Evolutionary conservation across 2,888 invertebrate genomes (phyloP), one percentile per base, ranked within the genome.

Genomic region (Ditylenchus weischeri): DNA sequence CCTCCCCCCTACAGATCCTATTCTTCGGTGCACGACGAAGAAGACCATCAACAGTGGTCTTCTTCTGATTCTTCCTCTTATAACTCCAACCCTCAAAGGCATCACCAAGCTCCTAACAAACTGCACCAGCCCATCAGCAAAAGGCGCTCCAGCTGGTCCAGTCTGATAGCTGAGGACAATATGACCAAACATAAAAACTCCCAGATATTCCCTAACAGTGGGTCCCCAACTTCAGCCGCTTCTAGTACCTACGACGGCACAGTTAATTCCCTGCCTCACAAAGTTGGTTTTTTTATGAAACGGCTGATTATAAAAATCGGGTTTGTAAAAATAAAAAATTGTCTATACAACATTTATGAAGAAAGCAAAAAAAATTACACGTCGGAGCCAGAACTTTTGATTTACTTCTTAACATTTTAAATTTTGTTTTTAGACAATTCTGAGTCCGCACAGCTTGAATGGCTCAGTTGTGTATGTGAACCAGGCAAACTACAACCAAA

Each of bases 91-190:
- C 43, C 43, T 43, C 43, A 43, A 43, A 43, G 43, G 15, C 43
- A 43, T 10, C 43, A 43, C 11, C 43, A 43, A 15, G 11, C 43
- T 43, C 13, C 43, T 15, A 43, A 8, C 43, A 43, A 43, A 15
- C 43, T 43, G 43, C 54, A 11, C 21, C 21, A 54, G 29, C n/a
- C n/a, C 59, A 64, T 51, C 19, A 70, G 72, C 21, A 72, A 76
- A 57, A 69, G 77, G 21, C 67, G 76, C 15, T 68, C 69, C 59
- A 78, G 78, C 51, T 79, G 79, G 79, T 71, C 72, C 21, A 78
- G 78, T 64, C 64, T 79, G 50, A 71, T 70, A 13, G 62, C 74
- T n/a, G 71, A 71, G 57, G 74, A 76, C 35, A 68, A 76, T 49
- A 58, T 70, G 48, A 65, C 51, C 10, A 69, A 69, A 47, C 61